Evolutionary conservation across 2,113 vertebrate genomes (phyloP).

Genomic region (Heterochromis multidens): DNA sequence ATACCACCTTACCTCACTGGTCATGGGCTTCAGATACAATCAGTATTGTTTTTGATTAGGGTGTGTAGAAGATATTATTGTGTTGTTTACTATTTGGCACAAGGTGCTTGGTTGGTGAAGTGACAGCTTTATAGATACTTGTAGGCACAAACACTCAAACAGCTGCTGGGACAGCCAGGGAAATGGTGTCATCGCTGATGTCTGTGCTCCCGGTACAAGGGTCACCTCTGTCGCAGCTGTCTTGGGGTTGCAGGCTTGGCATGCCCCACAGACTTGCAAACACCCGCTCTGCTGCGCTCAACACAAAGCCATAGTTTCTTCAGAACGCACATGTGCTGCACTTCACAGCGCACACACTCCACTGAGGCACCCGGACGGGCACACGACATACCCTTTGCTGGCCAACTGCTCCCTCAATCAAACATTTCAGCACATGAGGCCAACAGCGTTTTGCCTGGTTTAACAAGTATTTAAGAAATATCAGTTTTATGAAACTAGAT

Average conservation of each 20-base stretch:
- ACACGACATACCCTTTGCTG: conserved; percentile 48
- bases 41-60: conserved; percentile 44
- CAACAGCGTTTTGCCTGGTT: background rate
- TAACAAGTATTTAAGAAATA: background rate
- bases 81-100: conserved; percentile 17
- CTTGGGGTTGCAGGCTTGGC: conserved; percentile 31
- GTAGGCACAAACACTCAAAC: conserved; percentile 1
- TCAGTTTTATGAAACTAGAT: background rate
- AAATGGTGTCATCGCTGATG: conserved; percentile 22
- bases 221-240: conserved; percentile 72
- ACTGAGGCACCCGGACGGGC: conserved; percentile 28
- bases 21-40: conserved; percentile 1
- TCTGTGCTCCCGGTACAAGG: conserved; percentile 6
- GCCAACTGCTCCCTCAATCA: conserved; percentile 63
- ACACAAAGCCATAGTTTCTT: conserved; percentile 62
- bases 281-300: conserved; percentile 1
- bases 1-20: conserved; percentile 38
- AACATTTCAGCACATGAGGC: background rate
- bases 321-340: conserved; percentile 44
- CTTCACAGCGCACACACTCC: conserved; percentile 27
- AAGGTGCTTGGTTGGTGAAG: background rate
- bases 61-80: conserved; percentile 13
- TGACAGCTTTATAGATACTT: background rate
- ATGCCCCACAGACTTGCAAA: conserved; percentile 32
- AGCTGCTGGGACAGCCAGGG: conserved; percentile 30